phyloP scores from a whole-genome alignment of 2,797 vertebrate species.

The Pseudochirops corinnae region DNA sequence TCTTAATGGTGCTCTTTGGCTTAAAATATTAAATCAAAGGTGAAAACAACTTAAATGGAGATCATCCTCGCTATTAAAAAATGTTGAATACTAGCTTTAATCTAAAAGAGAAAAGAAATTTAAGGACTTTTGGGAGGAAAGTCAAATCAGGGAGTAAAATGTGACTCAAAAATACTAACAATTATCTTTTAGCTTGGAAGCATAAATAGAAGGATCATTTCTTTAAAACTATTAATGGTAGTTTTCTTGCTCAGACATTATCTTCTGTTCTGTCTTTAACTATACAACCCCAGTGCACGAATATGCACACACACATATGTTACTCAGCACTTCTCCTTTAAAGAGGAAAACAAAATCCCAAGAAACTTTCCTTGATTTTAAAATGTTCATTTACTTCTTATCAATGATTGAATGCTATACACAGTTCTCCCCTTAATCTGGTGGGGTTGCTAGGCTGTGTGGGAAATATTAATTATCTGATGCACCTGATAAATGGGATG shows the following conservation, averaged over 20 bases:
- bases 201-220: background rate
- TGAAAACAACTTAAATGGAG: background rate
- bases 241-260: background rate
- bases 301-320: background rate
- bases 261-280: background rate
- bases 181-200: background rate
- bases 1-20: background rate
- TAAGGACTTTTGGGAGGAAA: background rate
- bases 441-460: constrained; percentile 60
- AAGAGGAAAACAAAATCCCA: background rate
- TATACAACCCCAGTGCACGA: background rate
- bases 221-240: background rate
- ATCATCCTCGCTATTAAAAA: background rate
- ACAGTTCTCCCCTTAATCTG: background rate
- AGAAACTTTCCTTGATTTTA: constrained; percentile 40
- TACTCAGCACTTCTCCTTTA: constrained; percentile 2
- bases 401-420: background rate
- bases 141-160: background rate
- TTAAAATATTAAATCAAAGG: background rate
- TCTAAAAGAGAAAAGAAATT: background rate
- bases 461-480: constrained; percentile 75
- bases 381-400: constrained; percentile 31
- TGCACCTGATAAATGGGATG: constrained; percentile 54
- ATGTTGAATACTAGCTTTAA: background rate
- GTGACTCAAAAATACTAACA: background rate